Evolutionary conservation across 1,140 invertebrate genomes (phyloP), one percentile per base, ranked within the genome.

Genomic region (Lethocerus indicus): DNA sequence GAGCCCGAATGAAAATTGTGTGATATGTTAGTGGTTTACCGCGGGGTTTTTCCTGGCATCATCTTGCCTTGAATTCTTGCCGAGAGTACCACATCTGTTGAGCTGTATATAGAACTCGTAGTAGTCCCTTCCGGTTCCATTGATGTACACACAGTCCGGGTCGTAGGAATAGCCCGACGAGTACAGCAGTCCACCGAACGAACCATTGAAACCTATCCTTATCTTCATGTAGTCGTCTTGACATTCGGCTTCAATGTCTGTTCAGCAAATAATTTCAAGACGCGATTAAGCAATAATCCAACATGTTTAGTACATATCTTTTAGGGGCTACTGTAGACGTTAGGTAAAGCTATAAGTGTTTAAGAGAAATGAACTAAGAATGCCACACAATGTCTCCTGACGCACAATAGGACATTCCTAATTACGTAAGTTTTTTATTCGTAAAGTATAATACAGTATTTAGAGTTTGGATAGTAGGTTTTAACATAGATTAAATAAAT

Each of bases 201-300:
- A 87, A 20, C 87, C 87, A 65, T 93, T 92, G 66, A 92, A 92
- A 7, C 82, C 82, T 25, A 92, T 80, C 39, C 84, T 70, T 41
- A 92, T 91, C 65, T 91, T 91, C 88, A 93, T 93, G 62, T 88
- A 90, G 63, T 93, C 88, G 61, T 91, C 87, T 63, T 91, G 87
- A 61, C 89, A 93, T 63, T 93, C 88, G 0, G 89, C 89, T 67
- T 91, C 87, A 53, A 93, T 91, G 68, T 91, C 89, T 93, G 70
- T 42, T 32, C 9, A 32, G n/a, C 9, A 32, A 32, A 32, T 32
- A 32, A 32, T 9, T 9, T 32, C 9, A 32, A 32, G 29, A 9
- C 29, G 9, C n/a, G n/a, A n/a, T n/a, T 32, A 9, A 32, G 9
- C n/a, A 32, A 9, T 32, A 32, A 32, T n/a, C 29, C 9, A 32